phyloP scores from a whole-genome alignment of 2,888 invertebrate genomes.

The Ichneumoninae sp. region DNA sequence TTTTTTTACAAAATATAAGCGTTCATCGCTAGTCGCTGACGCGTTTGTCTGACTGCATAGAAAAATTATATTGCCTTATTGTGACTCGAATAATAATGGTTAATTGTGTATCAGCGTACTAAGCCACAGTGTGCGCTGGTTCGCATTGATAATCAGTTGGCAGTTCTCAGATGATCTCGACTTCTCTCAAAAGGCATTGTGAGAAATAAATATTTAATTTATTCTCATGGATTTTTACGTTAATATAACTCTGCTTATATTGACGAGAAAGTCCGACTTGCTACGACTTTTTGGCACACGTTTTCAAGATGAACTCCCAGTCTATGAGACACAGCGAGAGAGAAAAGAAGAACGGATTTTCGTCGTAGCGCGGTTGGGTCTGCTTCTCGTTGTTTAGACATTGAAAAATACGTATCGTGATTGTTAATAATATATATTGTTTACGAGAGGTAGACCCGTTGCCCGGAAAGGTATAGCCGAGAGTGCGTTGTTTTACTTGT shows the following conservation, averaged over 20 bases:
- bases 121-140: background rate
- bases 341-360: conserved; percentile 19
- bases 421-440: conserved; percentile 1
- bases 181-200: background rate
- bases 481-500: conserved; percentile 6
- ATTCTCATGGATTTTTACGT: background rate
- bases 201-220: background rate
- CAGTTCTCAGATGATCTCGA: background rate
- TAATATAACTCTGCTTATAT: background rate
- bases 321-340: background rate
- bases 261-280: background rate
- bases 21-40: conserved; percentile 22
- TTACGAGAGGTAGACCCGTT: conserved; percentile 46
- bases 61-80: conserved; percentile 26
- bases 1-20: conserved; percentile 59
- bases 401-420: conserved; percentile 1
- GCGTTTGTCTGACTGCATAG: conserved; percentile 27
- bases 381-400: background rate
- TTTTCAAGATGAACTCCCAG: background rate
- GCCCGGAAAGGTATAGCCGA: conserved; percentile 18
- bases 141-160: conserved; percentile 5
- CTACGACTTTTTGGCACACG: conserved; percentile 54
- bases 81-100: background rate
- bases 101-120: background rate
- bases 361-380: background rate